Conservation (phyloP, 2,797 vertebrate species). For the Taeniopygia guttata region DNA sequence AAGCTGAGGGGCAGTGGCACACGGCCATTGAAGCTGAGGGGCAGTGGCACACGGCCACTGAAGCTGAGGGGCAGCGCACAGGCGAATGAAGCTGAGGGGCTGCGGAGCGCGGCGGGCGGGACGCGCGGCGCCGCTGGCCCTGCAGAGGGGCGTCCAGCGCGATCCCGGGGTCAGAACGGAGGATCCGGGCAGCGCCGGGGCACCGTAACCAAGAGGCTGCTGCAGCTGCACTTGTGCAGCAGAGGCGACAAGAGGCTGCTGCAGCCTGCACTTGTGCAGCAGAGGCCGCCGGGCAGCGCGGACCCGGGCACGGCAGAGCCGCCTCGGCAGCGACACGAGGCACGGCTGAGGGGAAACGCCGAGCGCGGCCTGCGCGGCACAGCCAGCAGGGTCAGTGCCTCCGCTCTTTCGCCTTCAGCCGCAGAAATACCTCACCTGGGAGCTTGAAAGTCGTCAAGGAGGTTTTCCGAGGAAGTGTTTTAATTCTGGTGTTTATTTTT, state of each 20-base stretch:
- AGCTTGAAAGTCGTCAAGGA: fast-evolving
- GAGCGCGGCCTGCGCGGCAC: background rate
- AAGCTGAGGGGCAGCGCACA: no score
- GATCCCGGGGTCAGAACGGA: no score
- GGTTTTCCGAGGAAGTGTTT: background rate
- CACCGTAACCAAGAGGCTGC: background rate
- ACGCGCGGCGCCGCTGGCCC: background rate
- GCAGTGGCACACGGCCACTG: no score
- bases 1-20: no score
- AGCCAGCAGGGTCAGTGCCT: background rate
- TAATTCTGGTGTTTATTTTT: background rate
- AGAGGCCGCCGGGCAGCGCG: no score
- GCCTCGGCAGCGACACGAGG: fast-evolving
- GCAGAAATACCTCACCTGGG: background rate
- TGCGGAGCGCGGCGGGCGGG: background rate
- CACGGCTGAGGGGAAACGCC: background rate
- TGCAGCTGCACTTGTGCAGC: background rate
- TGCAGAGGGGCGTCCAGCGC: background rate
- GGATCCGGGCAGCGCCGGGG: background rate
- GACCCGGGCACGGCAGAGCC: fast-evolving
- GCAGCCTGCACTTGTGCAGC: no score
- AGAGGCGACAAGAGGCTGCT: no score
- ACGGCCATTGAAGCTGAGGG: no score
- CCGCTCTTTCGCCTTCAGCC: background rate
- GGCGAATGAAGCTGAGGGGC: conserved; percentile 45